A percentile compares a stretch with the other conserved stretches of the same genome.
phyloP scores from a whole-genome alignment of 2,113 vertebrate species.

The Hemichromis elongatus region DNA sequence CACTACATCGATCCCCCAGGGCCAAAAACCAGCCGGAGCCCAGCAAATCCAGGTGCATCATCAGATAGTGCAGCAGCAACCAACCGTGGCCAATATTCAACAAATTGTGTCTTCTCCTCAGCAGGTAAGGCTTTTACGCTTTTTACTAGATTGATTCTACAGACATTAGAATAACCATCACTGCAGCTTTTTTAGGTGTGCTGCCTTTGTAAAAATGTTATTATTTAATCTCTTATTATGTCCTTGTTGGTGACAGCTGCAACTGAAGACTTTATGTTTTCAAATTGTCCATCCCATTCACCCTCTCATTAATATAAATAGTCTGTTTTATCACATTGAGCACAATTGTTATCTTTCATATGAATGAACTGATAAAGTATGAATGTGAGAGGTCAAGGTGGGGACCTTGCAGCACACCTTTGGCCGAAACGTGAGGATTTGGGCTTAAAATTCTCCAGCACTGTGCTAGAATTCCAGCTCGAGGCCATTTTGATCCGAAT shows the following conservation, averaged over 20 bases:
- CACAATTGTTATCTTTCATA: background rate
- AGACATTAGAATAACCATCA: background rate
- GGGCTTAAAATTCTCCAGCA: background rate
- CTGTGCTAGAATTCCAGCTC: background rate
- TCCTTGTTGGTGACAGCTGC: background rate
- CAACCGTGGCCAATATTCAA: conserved; percentile 80
- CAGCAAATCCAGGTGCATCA: conserved; percentile 86
- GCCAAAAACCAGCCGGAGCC: conserved; percentile 83
- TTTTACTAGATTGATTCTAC: background rate
- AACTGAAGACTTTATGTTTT: background rate
- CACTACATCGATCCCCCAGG: conserved; percentile 82
- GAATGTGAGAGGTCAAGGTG: background rate
- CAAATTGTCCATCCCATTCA: background rate
- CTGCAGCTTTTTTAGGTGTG: background rate
- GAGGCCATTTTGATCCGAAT: background rate
- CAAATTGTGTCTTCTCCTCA: conserved; percentile 87
- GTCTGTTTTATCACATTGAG: background rate
- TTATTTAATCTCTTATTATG: background rate
- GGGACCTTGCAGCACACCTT: background rate
- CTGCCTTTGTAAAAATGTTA: background rate
- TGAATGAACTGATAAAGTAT: background rate
- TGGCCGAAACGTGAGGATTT: background rate
- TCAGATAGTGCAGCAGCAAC: conserved; percentile 79
- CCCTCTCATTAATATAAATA: background rate
- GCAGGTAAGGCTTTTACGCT: conserved; percentile 71